Conservation (phyloP, 1,140 invertebrate species). For the Drosophila trapezifrons region DNA sequence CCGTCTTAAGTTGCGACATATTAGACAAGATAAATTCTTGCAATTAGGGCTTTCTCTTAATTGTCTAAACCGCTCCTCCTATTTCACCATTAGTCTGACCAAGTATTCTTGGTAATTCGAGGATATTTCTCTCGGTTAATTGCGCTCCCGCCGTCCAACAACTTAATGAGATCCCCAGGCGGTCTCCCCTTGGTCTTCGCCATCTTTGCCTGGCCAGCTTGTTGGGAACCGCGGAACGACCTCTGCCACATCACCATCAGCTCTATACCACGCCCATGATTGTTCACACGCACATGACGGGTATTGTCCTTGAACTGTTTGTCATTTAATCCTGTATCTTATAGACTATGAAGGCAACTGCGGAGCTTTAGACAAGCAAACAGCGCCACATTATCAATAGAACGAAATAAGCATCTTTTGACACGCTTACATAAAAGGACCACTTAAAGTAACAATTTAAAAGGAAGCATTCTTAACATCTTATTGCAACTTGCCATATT, state of each 20-base stretch:
- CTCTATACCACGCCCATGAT: slow-evolving; percentile 36
- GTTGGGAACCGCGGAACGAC: slow-evolving; percentile 37
- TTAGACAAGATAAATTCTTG: neutral
- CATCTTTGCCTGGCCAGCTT: slow-evolving; percentile 17
- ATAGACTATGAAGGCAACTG: slow-evolving; percentile 37
- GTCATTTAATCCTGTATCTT: slow-evolving; percentile 65
- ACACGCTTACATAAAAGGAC: neutral
- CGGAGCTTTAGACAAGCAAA: slow-evolving; percentile 43
- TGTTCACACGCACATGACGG: slow-evolving; percentile 20
- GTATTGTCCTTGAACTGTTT: slow-evolving; percentile 67
- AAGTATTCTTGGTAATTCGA: slow-evolving; percentile 44
- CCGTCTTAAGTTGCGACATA: neutral
- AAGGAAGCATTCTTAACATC: neutral
- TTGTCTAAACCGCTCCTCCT: slow-evolving; percentile 15
- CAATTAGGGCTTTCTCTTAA: slow-evolving; percentile 4
- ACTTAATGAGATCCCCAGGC: slow-evolving; percentile 51
- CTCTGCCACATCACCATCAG: slow-evolving; percentile 28
- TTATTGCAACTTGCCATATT: neutral
- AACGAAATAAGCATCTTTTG: slow-evolving; percentile 21
- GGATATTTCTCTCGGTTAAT: slow-evolving; percentile 50
- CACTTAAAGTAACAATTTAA: neutral
- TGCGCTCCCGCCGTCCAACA: slow-evolving; percentile 23
- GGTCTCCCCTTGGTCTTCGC: slow-evolving; percentile 23
- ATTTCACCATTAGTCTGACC: slow-evolving; percentile 20
- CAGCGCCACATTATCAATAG: slow-evolving; percentile 32